Percentiles rank a stretch among this genome's conserved stretches.
Evolutionary conservation across 2,113 vertebrate species (phyloP).

Genomic region (Myotis yumanensis): DNA sequence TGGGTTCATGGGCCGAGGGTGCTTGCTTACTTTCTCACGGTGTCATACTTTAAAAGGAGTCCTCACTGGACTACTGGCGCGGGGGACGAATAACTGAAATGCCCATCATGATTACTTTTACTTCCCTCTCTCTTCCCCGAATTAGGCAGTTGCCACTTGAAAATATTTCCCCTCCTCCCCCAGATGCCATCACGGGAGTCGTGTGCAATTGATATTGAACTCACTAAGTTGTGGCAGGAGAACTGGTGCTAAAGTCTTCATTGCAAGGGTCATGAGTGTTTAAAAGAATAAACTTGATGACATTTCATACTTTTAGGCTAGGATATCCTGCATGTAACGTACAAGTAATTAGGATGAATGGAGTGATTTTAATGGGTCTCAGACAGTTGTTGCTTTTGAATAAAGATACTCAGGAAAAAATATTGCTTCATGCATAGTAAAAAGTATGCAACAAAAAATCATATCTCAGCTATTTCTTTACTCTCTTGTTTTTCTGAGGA

Average conservation of each 20-base stretch:
- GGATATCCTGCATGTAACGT: background rate
- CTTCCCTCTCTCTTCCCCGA: background rate
- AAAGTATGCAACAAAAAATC: constrained; percentile 36
- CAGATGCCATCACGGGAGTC: background rate
- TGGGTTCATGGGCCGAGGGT: background rate
- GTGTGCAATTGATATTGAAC: background rate
- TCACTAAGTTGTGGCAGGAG: background rate
- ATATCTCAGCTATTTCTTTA: background rate
- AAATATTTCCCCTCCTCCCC: background rate
- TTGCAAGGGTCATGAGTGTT: background rate
- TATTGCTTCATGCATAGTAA: background rate
- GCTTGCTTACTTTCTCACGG: background rate
- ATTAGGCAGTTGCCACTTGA: background rate
- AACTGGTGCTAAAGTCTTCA: background rate
- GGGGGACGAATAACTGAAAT: background rate
- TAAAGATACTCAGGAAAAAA: background rate
- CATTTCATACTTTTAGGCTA: background rate
- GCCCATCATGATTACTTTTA: background rate
- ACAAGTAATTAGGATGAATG: background rate
- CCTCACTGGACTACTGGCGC: background rate
- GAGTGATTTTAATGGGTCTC: background rate
- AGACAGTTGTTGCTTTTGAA: background rate
- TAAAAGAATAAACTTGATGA: background rate
- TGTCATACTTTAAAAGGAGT: background rate
- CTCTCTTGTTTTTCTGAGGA: constrained; percentile 35